Evolutionary conservation across 53 echinoderm and acorn worm species (phyloP), one percentile per base, ranked within the genome.

Genomic region (Hippasteria phrygiana): DNA sequence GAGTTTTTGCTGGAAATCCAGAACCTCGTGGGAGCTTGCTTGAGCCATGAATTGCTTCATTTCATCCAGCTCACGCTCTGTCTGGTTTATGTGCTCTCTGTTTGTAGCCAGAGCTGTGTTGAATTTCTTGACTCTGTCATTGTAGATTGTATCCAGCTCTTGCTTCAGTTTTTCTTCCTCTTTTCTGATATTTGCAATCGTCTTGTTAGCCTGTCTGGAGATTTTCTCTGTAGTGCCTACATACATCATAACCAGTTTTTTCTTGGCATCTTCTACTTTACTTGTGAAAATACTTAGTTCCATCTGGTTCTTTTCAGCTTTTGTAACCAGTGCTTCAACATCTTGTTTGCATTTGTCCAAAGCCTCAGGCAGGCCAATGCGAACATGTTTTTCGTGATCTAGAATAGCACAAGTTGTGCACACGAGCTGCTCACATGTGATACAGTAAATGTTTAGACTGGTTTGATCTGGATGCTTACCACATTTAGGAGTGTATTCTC

Each of bases 301-400:
- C 26, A 7, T n/a, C 22, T 9, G 37, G 63, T 27, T 40, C 22
- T 45, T 20, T 65, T 46, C 64, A 18, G 63, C 80, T 40, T n/a
- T 43, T 62, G 40, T 26, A 39, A n/a, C 33, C 31, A 28, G 17
- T 14, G 9, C 37, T 26, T 22, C 63, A 80, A 63, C 24, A 22
- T 63, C 41, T 42, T 41, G 82, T 82, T 82, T 82, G 47, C 82
- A 82, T 27, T 72, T 38, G 26, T 71, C 56, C 26, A 62, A 24
- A 14, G 43, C 63, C 28, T 80, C 43, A 1, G 63, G 41, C 8
- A 80, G 41, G 39, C 27, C 63, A 80, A 62, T 59, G 14, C 47
- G 38, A 27, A 39, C 36, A n/a, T 80, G 80, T 59, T 2, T 34
- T 4, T 35, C 42, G 33, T 80, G 40, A 3, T 43, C 63, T 17